These are phyloP conservation scores for Ophthalmolycus amberensis DNA, from an alignment of 2,113 vertebrate genomes.

Conservation along the genomic window DNA sequence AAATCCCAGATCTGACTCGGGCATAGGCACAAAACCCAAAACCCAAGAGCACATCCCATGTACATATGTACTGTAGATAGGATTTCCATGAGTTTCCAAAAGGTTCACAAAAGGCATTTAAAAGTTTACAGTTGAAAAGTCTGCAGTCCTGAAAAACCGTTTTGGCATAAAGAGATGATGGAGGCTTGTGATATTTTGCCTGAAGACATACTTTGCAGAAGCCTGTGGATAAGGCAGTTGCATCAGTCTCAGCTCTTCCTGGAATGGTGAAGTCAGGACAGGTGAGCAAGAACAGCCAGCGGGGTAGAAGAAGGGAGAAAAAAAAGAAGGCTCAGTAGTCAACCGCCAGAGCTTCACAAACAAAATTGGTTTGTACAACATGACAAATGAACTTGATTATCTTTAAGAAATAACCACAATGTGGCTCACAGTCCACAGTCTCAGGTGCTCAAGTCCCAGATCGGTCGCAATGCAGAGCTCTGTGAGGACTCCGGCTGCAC, in stretches of 20 bases:
- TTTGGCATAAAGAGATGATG: slow-evolving; percentile 49
- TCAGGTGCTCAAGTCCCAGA: slow-evolving; percentile 4
- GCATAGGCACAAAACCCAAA: not conserved
- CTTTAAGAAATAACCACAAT: slow-evolving; percentile 35
- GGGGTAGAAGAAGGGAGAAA: not conserved
- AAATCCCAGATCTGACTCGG: not conserved
- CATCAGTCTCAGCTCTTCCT: slow-evolving; percentile 56
- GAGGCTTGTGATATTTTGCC: slow-evolving; percentile 53
- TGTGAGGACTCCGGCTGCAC: slow-evolving; percentile 20
- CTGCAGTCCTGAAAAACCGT: slow-evolving; percentile 34
- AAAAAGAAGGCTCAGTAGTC: slow-evolving; percentile 15
- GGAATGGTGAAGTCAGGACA: slow-evolving; percentile 34
- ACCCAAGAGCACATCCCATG: not conserved
- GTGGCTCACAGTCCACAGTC: slow-evolving; percentile 20
- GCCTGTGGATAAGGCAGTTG: slow-evolving; percentile 53
- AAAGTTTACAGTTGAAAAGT: slow-evolving; percentile 44
- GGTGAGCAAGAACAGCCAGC: slow-evolving; percentile 42
- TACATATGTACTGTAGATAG: not conserved
- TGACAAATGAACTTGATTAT: slow-evolving; percentile 21
- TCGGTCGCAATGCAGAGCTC: slow-evolving; percentile 26
- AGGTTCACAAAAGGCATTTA: slow-evolving; percentile 43
- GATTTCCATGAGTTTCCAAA: slow-evolving; percentile 33
- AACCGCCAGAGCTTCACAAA: not conserved
- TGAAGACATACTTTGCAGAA: slow-evolving; percentile 54
- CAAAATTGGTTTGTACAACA: not conserved